Conservation (phyloP, 2,888 invertebrate genomes). For the Sericinus montela region DNA sequence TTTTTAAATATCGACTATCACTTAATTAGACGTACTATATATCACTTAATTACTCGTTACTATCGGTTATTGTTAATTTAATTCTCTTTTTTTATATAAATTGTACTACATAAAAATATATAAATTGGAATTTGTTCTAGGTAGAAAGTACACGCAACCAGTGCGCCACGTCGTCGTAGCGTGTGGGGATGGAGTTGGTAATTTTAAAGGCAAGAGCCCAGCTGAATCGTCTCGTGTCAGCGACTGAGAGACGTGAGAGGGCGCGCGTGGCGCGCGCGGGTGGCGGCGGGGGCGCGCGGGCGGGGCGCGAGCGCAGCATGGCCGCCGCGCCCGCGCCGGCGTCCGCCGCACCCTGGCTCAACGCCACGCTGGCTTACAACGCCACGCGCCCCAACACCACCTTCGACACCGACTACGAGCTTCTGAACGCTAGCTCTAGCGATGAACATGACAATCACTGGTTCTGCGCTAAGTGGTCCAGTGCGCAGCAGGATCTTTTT, state of each 20-base stretch:
- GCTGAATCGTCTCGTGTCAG: constrained; percentile 80
- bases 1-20: no score
- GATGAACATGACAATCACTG: constrained; percentile 68
- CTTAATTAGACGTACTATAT: no score
- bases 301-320: constrained; percentile 62
- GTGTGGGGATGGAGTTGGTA: constrained; percentile 80
- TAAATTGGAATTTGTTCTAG: constrained; percentile 34
- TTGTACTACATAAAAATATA: no score
- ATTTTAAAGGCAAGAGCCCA: constrained; percentile 80
- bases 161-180: constrained; percentile 45
- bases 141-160: constrained; percentile 42
- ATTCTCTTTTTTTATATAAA: no score
- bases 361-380: constrained; percentile 77
- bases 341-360: constrained; percentile 72
- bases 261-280: constrained; percentile 37
- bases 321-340: constrained; percentile 61
- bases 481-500: constrained; percentile 89
- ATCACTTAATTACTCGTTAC: no score
- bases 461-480: constrained; percentile 88
- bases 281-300: constrained; percentile 47
- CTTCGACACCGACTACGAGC: constrained; percentile 73
- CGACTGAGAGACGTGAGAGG: constrained; percentile 51
- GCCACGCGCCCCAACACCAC: constrained; percentile 74
- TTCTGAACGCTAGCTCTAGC: constrained; percentile 67
- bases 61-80: no score